A percentile compares a stretch with the other conserved stretches of the same genome.
phyloP scores from a whole-genome alignment of 2,113 vertebrate genomes.

The Aegotheles bennettii region DNA sequence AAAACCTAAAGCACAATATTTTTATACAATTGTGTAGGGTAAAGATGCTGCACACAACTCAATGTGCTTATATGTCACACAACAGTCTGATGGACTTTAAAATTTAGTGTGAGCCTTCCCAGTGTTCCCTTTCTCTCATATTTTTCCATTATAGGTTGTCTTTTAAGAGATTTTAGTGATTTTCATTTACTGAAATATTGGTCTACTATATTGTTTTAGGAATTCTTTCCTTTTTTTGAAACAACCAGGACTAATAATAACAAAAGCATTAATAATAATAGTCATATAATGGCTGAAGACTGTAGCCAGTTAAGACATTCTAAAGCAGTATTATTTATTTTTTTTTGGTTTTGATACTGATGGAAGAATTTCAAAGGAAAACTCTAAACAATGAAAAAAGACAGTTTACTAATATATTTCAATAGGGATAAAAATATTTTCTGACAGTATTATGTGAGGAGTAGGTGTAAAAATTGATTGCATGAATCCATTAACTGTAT shows the following conservation, averaged over 20 bases:
- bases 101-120: not conserved
- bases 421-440: not conserved
- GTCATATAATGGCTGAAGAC: not conserved
- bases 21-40: not conserved
- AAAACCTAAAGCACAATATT: not conserved
- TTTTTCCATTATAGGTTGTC: not conserved
- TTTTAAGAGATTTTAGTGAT: not conserved
- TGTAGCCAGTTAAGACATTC: not conserved
- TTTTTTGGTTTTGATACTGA: not conserved
- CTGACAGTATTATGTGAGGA: not conserved
- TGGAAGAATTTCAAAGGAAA: not conserved
- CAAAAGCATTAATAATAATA: not conserved
- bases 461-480: not conserved
- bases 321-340: not conserved
- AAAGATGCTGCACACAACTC: not conserved
- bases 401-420: not conserved
- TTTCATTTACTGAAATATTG: constrained; percentile 1
- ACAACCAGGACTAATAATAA: not conserved
- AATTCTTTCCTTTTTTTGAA: not conserved
- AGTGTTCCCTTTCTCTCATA: not conserved
- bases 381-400: not conserved
- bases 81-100: not conserved
- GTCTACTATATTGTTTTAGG: not conserved
- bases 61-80: not conserved
- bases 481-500: not conserved